These are phyloP conservation scores for Venturia canescens DNA, from an alignment of 1,140 invertebrate genomes.

Conservation along the genomic window DNA sequence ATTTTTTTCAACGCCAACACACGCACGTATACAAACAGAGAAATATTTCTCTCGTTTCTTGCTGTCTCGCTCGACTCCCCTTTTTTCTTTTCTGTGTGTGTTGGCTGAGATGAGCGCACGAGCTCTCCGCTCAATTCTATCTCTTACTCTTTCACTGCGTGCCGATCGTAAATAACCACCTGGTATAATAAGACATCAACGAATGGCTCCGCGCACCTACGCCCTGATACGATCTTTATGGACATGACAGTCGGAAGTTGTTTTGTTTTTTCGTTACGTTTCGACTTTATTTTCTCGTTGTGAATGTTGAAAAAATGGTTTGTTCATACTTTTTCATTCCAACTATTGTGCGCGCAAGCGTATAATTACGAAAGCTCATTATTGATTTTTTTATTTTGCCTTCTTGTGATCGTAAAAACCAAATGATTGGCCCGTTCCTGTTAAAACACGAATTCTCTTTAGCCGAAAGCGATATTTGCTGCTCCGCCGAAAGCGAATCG, in stretches of 20 bases:
- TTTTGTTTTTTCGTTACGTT: conserved; percentile 41
- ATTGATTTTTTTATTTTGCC: background rate
- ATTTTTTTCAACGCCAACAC: conserved; percentile 3
- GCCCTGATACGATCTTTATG: conserved; percentile 68
- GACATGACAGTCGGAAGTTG: conserved; percentile 66
- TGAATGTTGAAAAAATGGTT: too few species aligned
- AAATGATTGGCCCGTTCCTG: background rate
- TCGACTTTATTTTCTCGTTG: conserved; percentile 26
- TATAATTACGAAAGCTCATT: background rate
- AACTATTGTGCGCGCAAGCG: background rate
- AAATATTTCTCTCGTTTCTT: conserved; percentile 11
- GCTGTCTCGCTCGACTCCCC: background rate
- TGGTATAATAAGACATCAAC: conserved; percentile 70
- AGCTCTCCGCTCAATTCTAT: conserved; percentile 10
- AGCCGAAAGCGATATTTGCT: conserved; percentile 7
- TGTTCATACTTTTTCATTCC: background rate
- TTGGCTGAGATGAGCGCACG: background rate
- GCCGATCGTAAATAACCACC: conserved; percentile 67
- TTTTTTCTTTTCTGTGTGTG: conserved; percentile 5
- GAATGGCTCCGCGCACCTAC: conserved; percentile 62
- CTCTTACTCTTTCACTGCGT: conserved; percentile 52
- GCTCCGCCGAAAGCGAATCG: background rate
- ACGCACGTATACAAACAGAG: background rate
- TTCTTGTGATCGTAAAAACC: background rate
- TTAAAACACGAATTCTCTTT: background rate